Evolutionary conservation across 64 coral and sea anemone genomes (phyloP).

Genomic region (Stylophora pistillata): DNA sequence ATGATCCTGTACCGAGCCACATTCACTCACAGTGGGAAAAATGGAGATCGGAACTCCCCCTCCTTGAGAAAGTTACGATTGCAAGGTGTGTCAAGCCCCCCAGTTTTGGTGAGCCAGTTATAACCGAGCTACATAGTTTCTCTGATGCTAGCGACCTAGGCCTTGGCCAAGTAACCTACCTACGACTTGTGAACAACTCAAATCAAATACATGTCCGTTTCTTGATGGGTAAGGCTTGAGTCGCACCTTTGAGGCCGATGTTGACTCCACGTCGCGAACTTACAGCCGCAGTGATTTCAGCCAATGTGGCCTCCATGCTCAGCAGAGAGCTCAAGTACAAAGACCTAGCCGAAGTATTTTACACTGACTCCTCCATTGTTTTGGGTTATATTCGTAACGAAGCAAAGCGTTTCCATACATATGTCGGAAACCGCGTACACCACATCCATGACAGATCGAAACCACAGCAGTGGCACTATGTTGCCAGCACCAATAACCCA

Average conservation of each 20-base stretch:
- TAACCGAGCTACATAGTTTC: constrained; percentile 35
- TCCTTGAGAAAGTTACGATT: constrained; percentile 41
- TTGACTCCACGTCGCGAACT: constrained; percentile 33
- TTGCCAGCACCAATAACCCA: neutral
- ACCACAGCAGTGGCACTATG: too few relatives aligned
- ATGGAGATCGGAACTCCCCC: constrained; percentile 55
- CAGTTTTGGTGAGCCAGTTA: constrained; percentile 33
- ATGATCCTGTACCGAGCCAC: constrained; percentile 38
- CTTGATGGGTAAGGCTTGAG: constrained; percentile 36
- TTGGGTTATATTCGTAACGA: too few relatives aligned
- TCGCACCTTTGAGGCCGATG: constrained; percentile 41
- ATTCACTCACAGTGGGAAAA: constrained; percentile 46
- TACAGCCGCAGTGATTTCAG: too few relatives aligned
- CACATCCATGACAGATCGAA: too few relatives aligned
- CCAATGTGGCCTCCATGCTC: too few relatives aligned
- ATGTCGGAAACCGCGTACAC: too few relatives aligned
- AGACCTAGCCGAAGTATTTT: too few relatives aligned
- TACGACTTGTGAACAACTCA: constrained; percentile 35
- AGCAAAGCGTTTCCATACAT: too few relatives aligned
- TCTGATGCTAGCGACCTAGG: constrained; percentile 44
- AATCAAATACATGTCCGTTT: constrained; percentile 21
- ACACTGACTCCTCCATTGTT: too few relatives aligned
- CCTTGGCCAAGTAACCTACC: constrained; percentile 42
- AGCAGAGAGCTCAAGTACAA: too few relatives aligned
- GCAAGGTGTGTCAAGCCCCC: constrained; percentile 46